Evolutionary conservation across 2,888 invertebrate genomes (phyloP).

Genomic region (Eueremaeus valkanovi): DNA sequence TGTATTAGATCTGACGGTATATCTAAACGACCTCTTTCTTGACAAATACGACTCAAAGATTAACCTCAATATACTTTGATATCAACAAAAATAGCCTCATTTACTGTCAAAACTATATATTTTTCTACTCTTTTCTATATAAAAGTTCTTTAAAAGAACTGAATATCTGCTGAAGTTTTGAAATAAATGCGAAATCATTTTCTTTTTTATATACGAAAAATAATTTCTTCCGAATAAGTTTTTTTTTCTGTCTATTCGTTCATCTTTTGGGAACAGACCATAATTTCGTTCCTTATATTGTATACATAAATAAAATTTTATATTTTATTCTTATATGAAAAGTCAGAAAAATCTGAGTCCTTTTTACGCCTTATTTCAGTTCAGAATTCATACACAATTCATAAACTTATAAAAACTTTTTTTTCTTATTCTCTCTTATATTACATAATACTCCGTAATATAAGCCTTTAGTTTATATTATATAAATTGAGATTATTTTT

Average conservation of each 20-base stretch:
- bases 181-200: slow-evolving; percentile 17
- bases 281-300: background rate
- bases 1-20: background rate
- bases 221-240: background rate
- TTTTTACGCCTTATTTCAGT: background rate
- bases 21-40: background rate
- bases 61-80: slow-evolving; percentile 9
- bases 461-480: background rate
- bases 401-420: too few species aligned
- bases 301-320: background rate
- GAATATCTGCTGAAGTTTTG: background rate
- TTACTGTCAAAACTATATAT: background rate
- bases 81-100: background rate
- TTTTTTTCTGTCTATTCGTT: background rate
- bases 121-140: background rate
- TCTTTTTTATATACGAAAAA: background rate
- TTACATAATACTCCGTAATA: background rate
- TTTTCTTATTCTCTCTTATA: too few species aligned
- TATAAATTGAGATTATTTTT: background rate
- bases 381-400: background rate
- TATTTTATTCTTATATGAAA: background rate
- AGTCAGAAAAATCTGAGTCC: background rate
- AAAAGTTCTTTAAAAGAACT: background rate
- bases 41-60: slow-evolving; percentile 4
- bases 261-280: slow-evolving; percentile 1